Evolutionary conservation across 2,113 vertebrate species (phyloP).

Genomic region (Polypterus bichir): DNA sequence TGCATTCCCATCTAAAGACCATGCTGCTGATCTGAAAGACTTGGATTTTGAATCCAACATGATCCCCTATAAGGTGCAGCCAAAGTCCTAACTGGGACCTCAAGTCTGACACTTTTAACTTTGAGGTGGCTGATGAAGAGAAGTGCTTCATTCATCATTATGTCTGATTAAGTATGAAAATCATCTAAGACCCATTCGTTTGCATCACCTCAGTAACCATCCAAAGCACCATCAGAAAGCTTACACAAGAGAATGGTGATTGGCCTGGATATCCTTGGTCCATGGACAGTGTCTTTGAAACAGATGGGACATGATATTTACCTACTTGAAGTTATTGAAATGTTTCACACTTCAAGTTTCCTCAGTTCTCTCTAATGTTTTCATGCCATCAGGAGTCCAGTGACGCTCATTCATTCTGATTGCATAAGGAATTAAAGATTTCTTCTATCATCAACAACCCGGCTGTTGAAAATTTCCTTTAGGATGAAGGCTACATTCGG

Average conservation of each 20-base stretch:
- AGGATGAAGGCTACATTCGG: slow-evolving; percentile 7
- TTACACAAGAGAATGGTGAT: not conserved
- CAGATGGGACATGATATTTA: slow-evolving; percentile 22
- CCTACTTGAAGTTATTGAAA: slow-evolving; percentile 22
- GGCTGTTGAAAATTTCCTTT: slow-evolving; percentile 10
- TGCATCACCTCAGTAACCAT: too few species aligned
- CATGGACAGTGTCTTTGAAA: slow-evolving; percentile 16
- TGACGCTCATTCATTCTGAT: slow-evolving; percentile 16
- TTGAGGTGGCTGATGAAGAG: too few species aligned
- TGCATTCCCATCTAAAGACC: too few species aligned
- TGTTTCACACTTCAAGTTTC: slow-evolving; percentile 14
- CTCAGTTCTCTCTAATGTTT: slow-evolving; percentile 15
- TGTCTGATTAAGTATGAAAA: too few species aligned
- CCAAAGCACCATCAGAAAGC: too few species aligned
- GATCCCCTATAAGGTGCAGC: too few species aligned
- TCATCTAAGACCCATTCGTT: too few species aligned
- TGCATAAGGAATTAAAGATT: slow-evolving; percentile 13
- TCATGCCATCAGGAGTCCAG: slow-evolving; percentile 1
- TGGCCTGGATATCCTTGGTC: slow-evolving; percentile 16
- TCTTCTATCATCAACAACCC: slow-evolving; percentile 13
- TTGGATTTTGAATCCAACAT: too few species aligned
- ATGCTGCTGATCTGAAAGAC: too few species aligned
- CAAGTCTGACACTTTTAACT: too few species aligned
- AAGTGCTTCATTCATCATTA: too few species aligned
- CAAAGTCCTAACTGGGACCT: too few species aligned